Evolutionary conservation across 2,797 vertebrate genomes (phyloP).

Genomic region (Neostethus bicornis): DNA sequence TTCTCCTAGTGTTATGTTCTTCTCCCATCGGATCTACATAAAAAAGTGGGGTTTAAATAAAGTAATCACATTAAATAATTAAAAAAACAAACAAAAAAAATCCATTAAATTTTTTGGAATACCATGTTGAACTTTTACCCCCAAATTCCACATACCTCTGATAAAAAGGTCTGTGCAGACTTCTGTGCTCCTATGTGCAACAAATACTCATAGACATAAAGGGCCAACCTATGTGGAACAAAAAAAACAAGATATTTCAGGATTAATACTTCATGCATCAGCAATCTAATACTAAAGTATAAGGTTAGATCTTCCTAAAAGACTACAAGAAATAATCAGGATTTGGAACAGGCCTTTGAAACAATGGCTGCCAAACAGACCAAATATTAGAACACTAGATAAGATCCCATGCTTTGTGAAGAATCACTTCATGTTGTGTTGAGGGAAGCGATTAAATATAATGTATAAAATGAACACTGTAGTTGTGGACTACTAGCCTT

Average conservation of each 20-base stretch:
- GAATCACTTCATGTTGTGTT: constrained; percentile 26
- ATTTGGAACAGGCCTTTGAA: constrained; percentile 65
- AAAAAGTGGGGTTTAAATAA: constrained; percentile 18
- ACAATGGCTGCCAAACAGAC: constrained; percentile 77
- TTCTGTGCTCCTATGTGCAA: constrained; percentile 98
- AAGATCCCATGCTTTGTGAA: constrained; percentile 38
- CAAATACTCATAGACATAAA: constrained; percentile 98
- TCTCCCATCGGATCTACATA: constrained; percentile 99
- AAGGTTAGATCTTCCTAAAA: constrained; percentile 31
- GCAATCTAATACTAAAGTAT: not conserved
- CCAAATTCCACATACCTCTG: constrained; percentile 85
- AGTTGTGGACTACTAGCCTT: constrained; percentile 40
- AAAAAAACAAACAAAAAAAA: not conserved
- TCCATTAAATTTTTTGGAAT: too few species aligned
- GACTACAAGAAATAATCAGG: constrained; percentile 44
- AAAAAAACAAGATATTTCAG: not conserved
- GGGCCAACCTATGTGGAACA: constrained; percentile 85
- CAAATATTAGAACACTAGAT: constrained; percentile 60
- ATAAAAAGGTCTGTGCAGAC: constrained; percentile 98
- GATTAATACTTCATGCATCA: constrained; percentile 7
- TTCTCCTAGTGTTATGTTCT: constrained; percentile 97
- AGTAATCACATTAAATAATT: not conserved
- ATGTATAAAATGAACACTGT: constrained; percentile 6
- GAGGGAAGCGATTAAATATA: constrained; percentile 33
- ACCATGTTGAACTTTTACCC: constrained; percentile 19